Evolutionary conservation across 2,888 invertebrate species (phyloP).

Genomic region (Erebia aethiops): DNA sequence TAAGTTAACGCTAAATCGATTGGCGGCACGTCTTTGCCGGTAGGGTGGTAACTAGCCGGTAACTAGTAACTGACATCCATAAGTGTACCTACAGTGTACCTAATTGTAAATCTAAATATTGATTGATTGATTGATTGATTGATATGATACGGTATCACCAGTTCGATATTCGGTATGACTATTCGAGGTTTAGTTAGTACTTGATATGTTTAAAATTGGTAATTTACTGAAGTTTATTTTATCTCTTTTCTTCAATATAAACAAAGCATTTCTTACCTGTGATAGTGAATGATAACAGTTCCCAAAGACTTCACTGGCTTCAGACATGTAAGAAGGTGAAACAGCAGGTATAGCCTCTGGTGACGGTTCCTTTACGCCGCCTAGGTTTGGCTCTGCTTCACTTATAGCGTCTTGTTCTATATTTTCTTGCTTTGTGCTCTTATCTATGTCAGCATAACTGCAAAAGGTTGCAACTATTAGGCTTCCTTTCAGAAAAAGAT

Average conservation of each 20-base stretch:
- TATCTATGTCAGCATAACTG: slow-evolving; percentile 88
- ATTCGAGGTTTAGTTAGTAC: too few species aligned
- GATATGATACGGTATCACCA: too few species aligned
- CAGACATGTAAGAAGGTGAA: slow-evolving; percentile 67
- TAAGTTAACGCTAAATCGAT: too few species aligned
- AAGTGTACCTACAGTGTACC: too few species aligned
- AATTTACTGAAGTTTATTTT: too few species aligned
- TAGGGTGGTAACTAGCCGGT: too few species aligned
- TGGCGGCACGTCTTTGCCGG: too few species aligned
- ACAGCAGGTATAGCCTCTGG: slow-evolving; percentile 50
- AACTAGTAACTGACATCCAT: too few species aligned
- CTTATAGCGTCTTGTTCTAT: slow-evolving; percentile 48
- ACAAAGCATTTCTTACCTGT: slow-evolving; percentile 47
- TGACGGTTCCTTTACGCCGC: slow-evolving; percentile 46
- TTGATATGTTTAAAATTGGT: too few species aligned
- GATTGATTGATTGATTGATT: too few species aligned
- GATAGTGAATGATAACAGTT: slow-evolving; percentile 53
- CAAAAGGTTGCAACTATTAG: slow-evolving; percentile 42
- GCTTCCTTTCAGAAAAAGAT: background rate
- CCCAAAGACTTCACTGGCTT: slow-evolving; percentile 55
- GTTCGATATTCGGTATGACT: too few species aligned
- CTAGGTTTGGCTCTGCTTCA: slow-evolving; percentile 46
- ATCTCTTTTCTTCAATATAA: background rate
- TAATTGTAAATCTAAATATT: too few species aligned
- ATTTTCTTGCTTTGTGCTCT: slow-evolving; percentile 70